Base-by-base conservation (phyloP, 2,113 vertebrate genomes). In the Sander vitreus region DNA sequence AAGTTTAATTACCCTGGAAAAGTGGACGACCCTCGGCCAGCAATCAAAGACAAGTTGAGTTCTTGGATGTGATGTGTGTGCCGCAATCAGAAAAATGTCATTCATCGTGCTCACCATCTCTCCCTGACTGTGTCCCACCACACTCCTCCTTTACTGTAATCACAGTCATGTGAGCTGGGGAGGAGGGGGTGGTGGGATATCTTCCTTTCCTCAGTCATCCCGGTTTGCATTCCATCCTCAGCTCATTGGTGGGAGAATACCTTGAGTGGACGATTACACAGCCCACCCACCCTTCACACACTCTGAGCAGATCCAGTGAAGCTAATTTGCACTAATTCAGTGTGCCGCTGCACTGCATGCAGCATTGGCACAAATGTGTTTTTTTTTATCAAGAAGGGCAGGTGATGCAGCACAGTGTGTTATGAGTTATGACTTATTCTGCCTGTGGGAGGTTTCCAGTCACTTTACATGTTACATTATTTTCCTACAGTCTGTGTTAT, bases 121-220 rank as follows among this genome's bases (percentile, higher is more conserved):
- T 77, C 80, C 47, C 80, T 65, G 67, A 65, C 69, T 80, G 77
- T 78, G 82, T 85, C 80, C 65, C 70, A 70, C 51, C 74, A 70
- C 84, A 64, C 85, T 89, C 76, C 82, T 85, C 83, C 87, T 89
- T 80, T 84, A 57, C 77, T 70, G 51, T 91, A 93, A 95, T 93
- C 92, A 2, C 78, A 86, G 90, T 95, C 95, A 95, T 95, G 95
- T 95, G 95, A 94, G 90, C 80, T 10, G 58, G 11, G 60, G 50
- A 68, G 77, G 59, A 70, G 50, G 78, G 21, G 73, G 27, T 25
- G 19, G 76, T 9, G 58, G 53, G 65, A 50, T 66, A 30, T 89
- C 66, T 27, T 89, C 89, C 69, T 80, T 62, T 83, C 71, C 74
- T 53, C 64, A 9, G 66, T 65, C 30, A 66, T 85, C 83, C 70